Evolutionary conservation across 1,140 invertebrate species (phyloP).

Genomic region (Elysia chlorotica): DNA sequence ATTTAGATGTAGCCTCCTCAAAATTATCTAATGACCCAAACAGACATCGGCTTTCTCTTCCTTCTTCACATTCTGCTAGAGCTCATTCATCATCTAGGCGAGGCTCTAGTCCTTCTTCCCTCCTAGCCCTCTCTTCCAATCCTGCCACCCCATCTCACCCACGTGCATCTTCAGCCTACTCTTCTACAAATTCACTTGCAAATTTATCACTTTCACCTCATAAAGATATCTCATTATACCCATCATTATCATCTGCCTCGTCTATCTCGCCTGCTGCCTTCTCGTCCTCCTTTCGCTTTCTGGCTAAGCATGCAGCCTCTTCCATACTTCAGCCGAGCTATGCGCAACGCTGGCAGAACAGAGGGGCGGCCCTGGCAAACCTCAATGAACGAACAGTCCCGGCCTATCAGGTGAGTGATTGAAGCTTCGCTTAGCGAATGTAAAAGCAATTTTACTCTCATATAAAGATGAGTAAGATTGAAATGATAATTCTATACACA

Average conservation of each 20-base stretch:
- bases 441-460: no score
- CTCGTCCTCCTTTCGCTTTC: slow-evolving; percentile 10
- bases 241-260: no score
- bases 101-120: neutral
- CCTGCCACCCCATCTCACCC: neutral
- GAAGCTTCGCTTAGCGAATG: no score
- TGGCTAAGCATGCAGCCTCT: slow-evolving; percentile 22
- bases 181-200: no score
- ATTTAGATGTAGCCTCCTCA: no score
- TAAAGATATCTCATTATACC: no score
- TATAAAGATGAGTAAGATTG: no score
- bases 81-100: no score
- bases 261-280: slow-evolving; percentile 11
- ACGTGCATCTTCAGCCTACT: slow-evolving; percentile 6
- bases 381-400: slow-evolving; percentile 39
- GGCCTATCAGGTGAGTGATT: slow-evolving; percentile 39
- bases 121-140: slow-evolving; percentile 8
- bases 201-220: no score
- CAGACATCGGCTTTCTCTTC: neutral
- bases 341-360: slow-evolving; percentile 30
- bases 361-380: slow-evolving; percentile 33
- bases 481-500: no score
- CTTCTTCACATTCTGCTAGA: no score
- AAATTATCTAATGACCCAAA: neutral
- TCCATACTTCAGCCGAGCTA: slow-evolving; percentile 35